These are phyloP conservation scores for Ormyrus thymus DNA, from an alignment of 2,888 invertebrate species.

Conservation along the genomic window DNA sequence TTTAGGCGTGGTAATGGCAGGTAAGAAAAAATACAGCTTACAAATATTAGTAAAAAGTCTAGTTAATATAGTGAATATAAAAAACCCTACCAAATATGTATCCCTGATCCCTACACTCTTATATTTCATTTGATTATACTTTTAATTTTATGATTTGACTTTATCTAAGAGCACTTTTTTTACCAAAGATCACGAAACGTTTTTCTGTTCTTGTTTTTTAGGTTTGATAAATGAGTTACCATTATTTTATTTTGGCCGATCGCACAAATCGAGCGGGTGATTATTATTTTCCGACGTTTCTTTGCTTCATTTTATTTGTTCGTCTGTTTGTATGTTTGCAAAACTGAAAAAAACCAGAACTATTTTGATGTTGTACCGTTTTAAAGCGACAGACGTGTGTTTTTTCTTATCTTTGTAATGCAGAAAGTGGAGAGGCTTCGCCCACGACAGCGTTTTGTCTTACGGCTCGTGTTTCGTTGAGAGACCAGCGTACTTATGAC, in stretches of 20 bases:
- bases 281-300: slow-evolving; percentile 29
- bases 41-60: slow-evolving; percentile 36
- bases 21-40: slow-evolving; percentile 76
- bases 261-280: slow-evolving; percentile 20
- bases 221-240: slow-evolving; percentile 39
- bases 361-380: slow-evolving; percentile 35
- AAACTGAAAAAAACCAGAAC: slow-evolving; percentile 13
- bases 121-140: slow-evolving; percentile 14
- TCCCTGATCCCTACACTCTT: slow-evolving; percentile 1
- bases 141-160: slow-evolving; percentile 7
- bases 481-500: slow-evolving; percentile 56
- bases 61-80: background rate
- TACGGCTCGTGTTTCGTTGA: slow-evolving; percentile 57
- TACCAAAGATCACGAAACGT: background rate
- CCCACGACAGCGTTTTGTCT: slow-evolving; percentile 55
- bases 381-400: slow-evolving; percentile 49
- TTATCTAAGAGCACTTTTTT: background rate
- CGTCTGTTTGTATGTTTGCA: slow-evolving; percentile 20
- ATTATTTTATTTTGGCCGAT: slow-evolving; percentile 44
- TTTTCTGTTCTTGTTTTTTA: slow-evolving; percentile 51
- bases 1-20: slow-evolving; percentile 94
- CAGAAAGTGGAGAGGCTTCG: slow-evolving; percentile 55
- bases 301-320: background rate
- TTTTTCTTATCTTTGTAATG: slow-evolving; percentile 53
- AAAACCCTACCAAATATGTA: background rate